Evolutionary conservation across 2,797 vertebrate species (phyloP), one percentile per base, ranked within the genome.

Genomic region (Amphiprion clarkii): DNA sequence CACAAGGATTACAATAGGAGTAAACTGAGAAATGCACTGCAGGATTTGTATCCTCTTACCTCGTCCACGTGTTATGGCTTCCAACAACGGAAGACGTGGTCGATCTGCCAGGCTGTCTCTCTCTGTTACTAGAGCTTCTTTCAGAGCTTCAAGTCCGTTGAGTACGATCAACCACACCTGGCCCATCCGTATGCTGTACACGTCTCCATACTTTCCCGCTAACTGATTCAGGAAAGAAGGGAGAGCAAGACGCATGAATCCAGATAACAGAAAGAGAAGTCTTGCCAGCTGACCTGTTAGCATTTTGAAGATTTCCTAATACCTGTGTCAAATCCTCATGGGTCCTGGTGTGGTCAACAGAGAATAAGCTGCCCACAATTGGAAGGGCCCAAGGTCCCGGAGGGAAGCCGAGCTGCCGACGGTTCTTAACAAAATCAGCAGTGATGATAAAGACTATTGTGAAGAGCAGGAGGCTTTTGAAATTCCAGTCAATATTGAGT

Each of bases 71-170:
- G 19, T n/a, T 6, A 13, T 1, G 2, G 27, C 11, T 25, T 71
- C 92, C 0, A 54, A 13, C 0, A 92, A 0, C 40, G 93, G 88
- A 0, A 68, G 0, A 0, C 31, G 0, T 0, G 95, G 94, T 0
- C 95, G 93, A 5, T 88, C 91, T 0, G 84, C 0, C 56, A 95
- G 84, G 51, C 79, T 68, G 6, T 95, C 91, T 1, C 84, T 93
- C 21, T 95, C 91, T 46, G 91, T 86, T 12, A 94, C 67, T 17
- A 96, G 94, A 17, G 78, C 93, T 78, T 96, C 95, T 71, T 94
- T 96, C 17, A 95, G 29, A 74, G 89, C 27, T 2, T 66, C 59
- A 4, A 90, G 79, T 36, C 95, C 83, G 7, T 67, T 95, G 1
- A 96, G 0, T 0, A 92, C 0, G 31, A 94, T 85, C 0, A 70